Base-by-base conservation (phyloP, 2,888 invertebrate genomes). In the Agriopis marginaria region DNA sequence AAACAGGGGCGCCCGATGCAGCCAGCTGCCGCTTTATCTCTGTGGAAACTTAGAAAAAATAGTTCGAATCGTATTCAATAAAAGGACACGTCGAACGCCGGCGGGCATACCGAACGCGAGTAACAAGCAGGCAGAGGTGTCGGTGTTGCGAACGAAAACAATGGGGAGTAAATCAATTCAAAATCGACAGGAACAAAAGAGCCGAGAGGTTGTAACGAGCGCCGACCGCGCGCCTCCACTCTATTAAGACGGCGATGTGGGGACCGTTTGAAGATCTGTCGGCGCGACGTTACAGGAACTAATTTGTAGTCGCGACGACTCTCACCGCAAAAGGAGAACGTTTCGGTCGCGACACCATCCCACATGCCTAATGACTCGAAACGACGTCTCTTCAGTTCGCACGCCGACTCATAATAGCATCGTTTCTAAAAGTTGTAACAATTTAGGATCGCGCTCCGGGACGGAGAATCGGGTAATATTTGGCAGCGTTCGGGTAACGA, bases 91-190 rank as follows among this genome's bases (percentile, higher is more conserved):
- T 77, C 74, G 74, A 75, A 72, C 78, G 76, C 79, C 75, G 73
- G 79, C 76, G 81, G 79, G 76, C 77, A 81, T 79, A 79, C 82
- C 79, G 79, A 80, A 81, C 80, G 77, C 80, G 84, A 82, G 84
- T 83, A 85, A 80, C 81, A 80, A 76, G 73, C 72, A 63, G 60
- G 73, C 72, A 61, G 60, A 68, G 72, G 76, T 71, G 76, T 72
- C 71, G 77, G 73, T 73, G 78, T 75, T 75, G 75, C 73, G 76
- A 77, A 73, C 63, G 77, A 79, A 84, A 84, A 91, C 90, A 92
- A 91, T 91, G 79, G 87, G 77, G 80, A 84, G 86, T 89, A 89
- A 92, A 92, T 91, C 90, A 91, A 90, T 90, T 89, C 86, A 83
- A 82, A 72, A 81, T 75, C 78, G 79, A 79, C 80, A 75, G 80